Evolutionary conservation across 2,797 vertebrate species (phyloP), one percentile per base, ranked within the genome.

Genomic region (Gymnoscopelus braueri): DNA sequence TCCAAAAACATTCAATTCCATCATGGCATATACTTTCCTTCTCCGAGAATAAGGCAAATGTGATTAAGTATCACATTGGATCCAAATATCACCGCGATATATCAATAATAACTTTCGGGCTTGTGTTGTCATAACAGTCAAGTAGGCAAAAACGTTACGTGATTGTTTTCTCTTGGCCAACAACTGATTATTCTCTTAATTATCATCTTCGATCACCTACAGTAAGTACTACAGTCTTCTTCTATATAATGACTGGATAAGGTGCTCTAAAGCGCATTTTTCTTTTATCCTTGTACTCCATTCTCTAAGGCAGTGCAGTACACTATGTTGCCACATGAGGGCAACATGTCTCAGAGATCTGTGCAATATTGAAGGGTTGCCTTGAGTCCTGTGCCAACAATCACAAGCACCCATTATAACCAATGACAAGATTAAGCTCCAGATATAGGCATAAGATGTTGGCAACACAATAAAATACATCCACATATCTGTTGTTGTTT

Each of bases 1-100:
- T 71, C 39, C 24, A 77, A 60, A 76, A 74, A 88, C 82, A 88
- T 87, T 82, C 76, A 82, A 65, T 82, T 80, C 73, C 77, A 65
- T 60, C 77, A 65, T 60, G 62, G 63, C 60, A 65, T 29, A 55
- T 60, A 49, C 44, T 59, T 56, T 77, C 53, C 59, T n/a, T 51
- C 63, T 84, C 64, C 29, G 66, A 76, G 49, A 58, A 59, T 53
- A 73, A 75, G 76, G 74, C 69, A 67, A 87, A 82, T 72, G 81
- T 55, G 11, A 66, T 67, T 50, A 52, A 54, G 19, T 63, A 58
- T 74, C 69, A 70, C 70, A 75, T 74, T 47, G 53, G 15, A 60
- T 15, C 60, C 44, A 61, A 68, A 53, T 71, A 55, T 50, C 69
- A 78, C 66, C 79, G 85, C 72, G 79, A 72, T 77, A 74, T 75